These are phyloP conservation scores for Perithous albicinctus DNA, from an alignment of 2,888 invertebrate genomes.

Conservation along the genomic window DNA sequence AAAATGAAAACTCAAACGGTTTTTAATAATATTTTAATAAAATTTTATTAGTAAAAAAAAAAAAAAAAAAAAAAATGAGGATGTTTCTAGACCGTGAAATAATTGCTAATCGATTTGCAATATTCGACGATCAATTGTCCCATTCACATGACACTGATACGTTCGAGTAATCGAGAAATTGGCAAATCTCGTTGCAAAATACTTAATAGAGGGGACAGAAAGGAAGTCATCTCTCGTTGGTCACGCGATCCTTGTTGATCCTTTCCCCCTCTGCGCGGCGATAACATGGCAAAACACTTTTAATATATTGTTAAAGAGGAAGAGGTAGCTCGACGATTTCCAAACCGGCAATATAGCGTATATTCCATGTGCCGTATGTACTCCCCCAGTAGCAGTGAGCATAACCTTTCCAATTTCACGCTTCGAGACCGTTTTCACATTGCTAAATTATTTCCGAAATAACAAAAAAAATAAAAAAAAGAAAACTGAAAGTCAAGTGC, in stretches of 20 bases:
- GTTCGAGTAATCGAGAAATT: slow-evolving; percentile 36
- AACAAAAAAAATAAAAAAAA: too few relatives aligned
- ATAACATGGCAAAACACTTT: slow-evolving; percentile 44
- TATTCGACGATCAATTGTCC: slow-evolving; percentile 32
- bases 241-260: slow-evolving; percentile 63
- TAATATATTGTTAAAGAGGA: slow-evolving; percentile 66
- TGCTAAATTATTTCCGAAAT: slow-evolving; percentile 59
- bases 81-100: background rate
- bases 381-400: slow-evolving; percentile 30
- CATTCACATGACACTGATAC: slow-evolving; percentile 31
- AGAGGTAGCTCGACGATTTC: slow-evolving; percentile 62
- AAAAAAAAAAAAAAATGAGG: too few relatives aligned
- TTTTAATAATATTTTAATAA: too few relatives aligned
- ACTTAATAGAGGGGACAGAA: slow-evolving; percentile 56
- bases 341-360: slow-evolving; percentile 38
- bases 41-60: background rate
- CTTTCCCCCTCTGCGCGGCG: slow-evolving; percentile 22
- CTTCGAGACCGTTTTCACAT: slow-evolving; percentile 59
- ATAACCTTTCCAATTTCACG: slow-evolving; percentile 64
- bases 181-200: slow-evolving; percentile 60
- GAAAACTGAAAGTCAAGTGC: slow-evolving; percentile 41
- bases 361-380: background rate
- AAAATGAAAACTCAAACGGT: too few relatives aligned
- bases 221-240: slow-evolving; percentile 62
- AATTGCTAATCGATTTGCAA: slow-evolving; percentile 43